These are phyloP conservation scores for Otus sunia DNA, from an alignment of 2,113 vertebrate species.

Conservation along the genomic window DNA sequence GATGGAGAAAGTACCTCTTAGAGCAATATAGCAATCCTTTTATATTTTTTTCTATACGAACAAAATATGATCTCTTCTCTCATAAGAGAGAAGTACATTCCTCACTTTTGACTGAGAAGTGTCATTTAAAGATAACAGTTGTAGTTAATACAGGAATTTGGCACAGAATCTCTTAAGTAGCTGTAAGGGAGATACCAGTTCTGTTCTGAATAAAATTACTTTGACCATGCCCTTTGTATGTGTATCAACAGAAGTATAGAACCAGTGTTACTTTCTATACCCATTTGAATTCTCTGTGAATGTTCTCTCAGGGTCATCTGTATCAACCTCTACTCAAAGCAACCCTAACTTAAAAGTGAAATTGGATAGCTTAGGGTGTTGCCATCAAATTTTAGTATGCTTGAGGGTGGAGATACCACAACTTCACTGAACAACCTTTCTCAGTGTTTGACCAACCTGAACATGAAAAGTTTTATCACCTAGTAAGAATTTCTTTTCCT, in stretches of 20 bases:
- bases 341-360: not conserved
- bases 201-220: not conserved
- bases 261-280: not conserved
- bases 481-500: not conserved
- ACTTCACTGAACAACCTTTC: not conserved
- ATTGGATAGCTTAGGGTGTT: not conserved
- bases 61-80: not conserved
- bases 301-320: not conserved
- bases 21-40: not conserved
- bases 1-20: not conserved
- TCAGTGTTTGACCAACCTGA: not conserved
- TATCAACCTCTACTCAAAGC: not conserved
- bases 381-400: not conserved
- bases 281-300: not conserved
- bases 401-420: not conserved
- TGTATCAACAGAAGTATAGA: not conserved
- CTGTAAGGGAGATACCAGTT: not conserved
- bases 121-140: not conserved
- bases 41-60: not conserved
- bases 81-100: not conserved
- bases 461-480: not conserved
- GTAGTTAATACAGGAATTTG: not conserved
- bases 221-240: not conserved
- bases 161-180: not conserved
- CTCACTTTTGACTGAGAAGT: not conserved